Percentiles rank a stretch among this genome's conserved stretches.
phyloP scores from a whole-genome alignment of 2,888 invertebrate species.

The Leistus spinibarbis region DNA sequence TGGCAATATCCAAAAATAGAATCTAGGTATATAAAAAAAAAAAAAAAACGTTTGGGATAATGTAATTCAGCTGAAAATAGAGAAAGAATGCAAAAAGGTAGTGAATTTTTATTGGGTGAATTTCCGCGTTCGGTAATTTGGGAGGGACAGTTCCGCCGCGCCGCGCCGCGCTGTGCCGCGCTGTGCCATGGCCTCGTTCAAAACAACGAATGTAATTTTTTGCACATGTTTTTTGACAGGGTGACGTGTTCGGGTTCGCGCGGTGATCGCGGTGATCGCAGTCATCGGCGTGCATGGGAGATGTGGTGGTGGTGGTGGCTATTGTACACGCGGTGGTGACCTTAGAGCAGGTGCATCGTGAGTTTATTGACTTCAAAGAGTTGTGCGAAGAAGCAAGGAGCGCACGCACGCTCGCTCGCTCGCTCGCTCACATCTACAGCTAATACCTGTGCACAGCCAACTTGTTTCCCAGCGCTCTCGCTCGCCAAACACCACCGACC shows the following conservation, averaged over 20 bases:
- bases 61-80: not conserved
- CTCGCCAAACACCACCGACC: not conserved
- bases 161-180: not conserved
- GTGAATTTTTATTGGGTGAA: not conserved
- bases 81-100: not conserved
- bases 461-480: slow-evolving; percentile 31
- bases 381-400: slow-evolving; percentile 1
- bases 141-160: not conserved
- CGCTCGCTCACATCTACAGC: not conserved
- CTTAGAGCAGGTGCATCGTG: slow-evolving; percentile 58
- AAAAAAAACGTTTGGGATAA: too few relatives aligned
- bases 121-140: not conserved
- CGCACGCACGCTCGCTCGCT: not conserved
- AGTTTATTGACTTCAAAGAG: slow-evolving; percentile 57
- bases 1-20: too few relatives aligned
- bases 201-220: too few relatives aligned
- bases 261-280: not conserved
- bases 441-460: slow-evolving; percentile 6
- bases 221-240: not conserved
- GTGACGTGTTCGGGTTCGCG: not conserved
- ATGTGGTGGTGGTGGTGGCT: not conserved
- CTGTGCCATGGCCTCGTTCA: not conserved
- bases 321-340: slow-evolving; percentile 49
- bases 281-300: too few relatives aligned
- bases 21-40: too few relatives aligned